These are phyloP conservation scores for Dendrolimus punctatus DNA, from an alignment of 1,140 invertebrate species.

Conservation along the genomic window DNA sequence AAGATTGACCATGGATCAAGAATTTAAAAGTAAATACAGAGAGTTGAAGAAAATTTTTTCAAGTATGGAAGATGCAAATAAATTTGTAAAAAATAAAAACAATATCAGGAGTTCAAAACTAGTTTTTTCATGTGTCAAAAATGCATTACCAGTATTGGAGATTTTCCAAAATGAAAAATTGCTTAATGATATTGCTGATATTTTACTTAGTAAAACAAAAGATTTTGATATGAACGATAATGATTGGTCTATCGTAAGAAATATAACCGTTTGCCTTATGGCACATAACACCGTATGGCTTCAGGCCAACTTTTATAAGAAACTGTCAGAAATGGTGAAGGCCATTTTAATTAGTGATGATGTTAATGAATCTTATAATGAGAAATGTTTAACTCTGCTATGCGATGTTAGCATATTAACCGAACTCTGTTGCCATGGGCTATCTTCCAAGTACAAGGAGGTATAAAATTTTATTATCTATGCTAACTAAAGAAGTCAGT, in stretches of 20 bases:
- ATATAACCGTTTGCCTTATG: conserved; percentile 62
- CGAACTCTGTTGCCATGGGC: conserved; percentile 77
- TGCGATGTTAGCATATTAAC: conserved; percentile 72
- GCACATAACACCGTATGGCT: conserved; percentile 57
- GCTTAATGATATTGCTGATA: conserved; percentile 50
- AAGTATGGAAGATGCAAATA: conserved; percentile 65
- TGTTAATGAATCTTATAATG: conserved; percentile 29
- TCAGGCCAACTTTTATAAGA: conserved; percentile 38
- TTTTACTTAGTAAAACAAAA: conserved; percentile 50
- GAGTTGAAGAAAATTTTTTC: conserved; percentile 59
- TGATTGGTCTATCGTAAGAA: conserved; percentile 47
- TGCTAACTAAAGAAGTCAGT: no score
- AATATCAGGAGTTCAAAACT: conserved; percentile 27
- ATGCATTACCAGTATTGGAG: conserved; percentile 62
- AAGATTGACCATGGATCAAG: conserved; percentile 41
- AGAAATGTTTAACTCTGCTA: conserved; percentile 66
- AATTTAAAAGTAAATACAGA: conserved; percentile 60
- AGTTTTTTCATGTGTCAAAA: conserved; percentile 49
- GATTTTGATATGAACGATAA: conserved; percentile 42
- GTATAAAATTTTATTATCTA: conserved; percentile 14
- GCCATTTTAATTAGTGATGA: conserved; percentile 49
- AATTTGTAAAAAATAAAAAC: conserved; percentile 53
- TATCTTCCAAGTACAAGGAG: conserved; percentile 59
- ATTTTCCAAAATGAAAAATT: conserved; percentile 64
- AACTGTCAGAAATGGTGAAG: conserved; percentile 41